A percentile compares a stretch with the other conserved stretches of the same genome.
Conservation (phyloP, 2,888 invertebrate genomes). For the Melanostoma scalare region DNA sequence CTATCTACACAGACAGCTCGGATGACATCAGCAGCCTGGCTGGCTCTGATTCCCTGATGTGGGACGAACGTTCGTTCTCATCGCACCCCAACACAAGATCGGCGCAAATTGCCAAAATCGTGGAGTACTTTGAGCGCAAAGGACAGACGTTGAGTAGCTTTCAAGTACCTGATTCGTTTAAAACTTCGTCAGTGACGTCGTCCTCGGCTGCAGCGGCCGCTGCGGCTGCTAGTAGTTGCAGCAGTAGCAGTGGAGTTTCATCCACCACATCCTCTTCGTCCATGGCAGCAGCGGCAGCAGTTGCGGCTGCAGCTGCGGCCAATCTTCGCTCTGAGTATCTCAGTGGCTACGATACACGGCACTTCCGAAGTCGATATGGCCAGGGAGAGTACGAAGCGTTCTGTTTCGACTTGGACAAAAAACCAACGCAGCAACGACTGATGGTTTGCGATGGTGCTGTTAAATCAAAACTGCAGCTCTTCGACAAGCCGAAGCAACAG, state of each 20-base stretch:
- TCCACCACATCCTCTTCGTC: constrained; percentile 71
- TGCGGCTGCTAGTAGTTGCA: constrained; percentile 63
- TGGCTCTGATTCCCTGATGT: constrained; percentile 88
- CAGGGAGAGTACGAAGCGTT: constrained; percentile 78
- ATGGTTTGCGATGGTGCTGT: constrained; percentile 94
- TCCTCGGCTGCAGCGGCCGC: constrained; percentile 61
- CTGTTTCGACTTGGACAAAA: constrained; percentile 81
- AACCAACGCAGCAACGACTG: constrained; percentile 85
- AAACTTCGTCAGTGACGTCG: constrained; percentile 75
- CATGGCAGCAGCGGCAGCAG: constrained; percentile 68
- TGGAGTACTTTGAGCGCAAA: constrained; percentile 93
- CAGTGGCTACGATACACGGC: constrained; percentile 78
- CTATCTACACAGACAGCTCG: constrained; percentile 93
- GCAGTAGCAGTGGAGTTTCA: constrained; percentile 69
- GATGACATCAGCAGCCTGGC: constrained; percentile 92
- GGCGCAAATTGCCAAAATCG: constrained; percentile 90
- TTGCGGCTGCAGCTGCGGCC: constrained; percentile 80
- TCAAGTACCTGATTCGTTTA: constrained; percentile 79
- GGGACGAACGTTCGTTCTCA: constrained; percentile 87
- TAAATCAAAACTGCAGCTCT: constrained; percentile 91
- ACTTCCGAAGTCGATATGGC: constrained; percentile 79
- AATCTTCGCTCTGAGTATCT: constrained; percentile 79
- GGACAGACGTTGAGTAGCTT: constrained; percentile 84
- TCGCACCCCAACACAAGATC: constrained; percentile 84
- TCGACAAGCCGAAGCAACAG: constrained; percentile 87